Evolutionary conservation across 2,888 invertebrate species (phyloP), one percentile per base, ranked within the genome.

Genomic region (Drosophila koepferae): DNA sequence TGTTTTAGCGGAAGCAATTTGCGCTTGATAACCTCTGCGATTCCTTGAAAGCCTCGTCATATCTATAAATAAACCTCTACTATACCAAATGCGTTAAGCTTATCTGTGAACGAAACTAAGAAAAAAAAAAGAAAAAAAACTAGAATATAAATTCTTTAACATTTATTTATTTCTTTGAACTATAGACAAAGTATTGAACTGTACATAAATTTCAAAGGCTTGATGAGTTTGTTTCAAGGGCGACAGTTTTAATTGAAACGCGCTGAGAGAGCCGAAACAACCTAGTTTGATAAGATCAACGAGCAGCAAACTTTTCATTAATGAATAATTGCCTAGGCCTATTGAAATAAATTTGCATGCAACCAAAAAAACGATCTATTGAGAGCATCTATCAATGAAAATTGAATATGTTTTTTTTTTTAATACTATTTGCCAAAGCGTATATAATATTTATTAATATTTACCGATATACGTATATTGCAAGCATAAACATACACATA

Each of bases 221-320:
- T 74, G 67, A 61, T 60, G 61, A 60, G 74, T 62, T 55, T 54
- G 73, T 89, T 88, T 87, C 90, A 87, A 87, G 86, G 86, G 88
- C 34, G 59, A 72, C 76, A 76, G 82, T 84, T 83, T 83, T 75
- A 87, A 90, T 87, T 88, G 83, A 89, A 66, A 59, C 70, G 62
- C 58, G 59, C 61, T 67, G 60, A 23, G 58, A 68, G 58, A 65
- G 73, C 64, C 64, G n/a, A 44, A 63, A 44, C 72, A 88, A 77
- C 88, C 81, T 69, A 88, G 63, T 73, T 86, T 83, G 86, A 87
- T 87, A 78, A 81, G 74, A 87, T 90, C 86, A 69, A 63, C 72
- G 59, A 80, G 72, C 70, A 74, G 60, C 53, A 69, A 65, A 72
- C 64, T 63, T 69, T 70, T 68, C 41, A 73, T 86, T 80, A 61